These are phyloP conservation scores for Yoshiicerus persimilis DNA, from an alignment of 1,140 invertebrate genomes.

Conservation along the genomic window DNA sequence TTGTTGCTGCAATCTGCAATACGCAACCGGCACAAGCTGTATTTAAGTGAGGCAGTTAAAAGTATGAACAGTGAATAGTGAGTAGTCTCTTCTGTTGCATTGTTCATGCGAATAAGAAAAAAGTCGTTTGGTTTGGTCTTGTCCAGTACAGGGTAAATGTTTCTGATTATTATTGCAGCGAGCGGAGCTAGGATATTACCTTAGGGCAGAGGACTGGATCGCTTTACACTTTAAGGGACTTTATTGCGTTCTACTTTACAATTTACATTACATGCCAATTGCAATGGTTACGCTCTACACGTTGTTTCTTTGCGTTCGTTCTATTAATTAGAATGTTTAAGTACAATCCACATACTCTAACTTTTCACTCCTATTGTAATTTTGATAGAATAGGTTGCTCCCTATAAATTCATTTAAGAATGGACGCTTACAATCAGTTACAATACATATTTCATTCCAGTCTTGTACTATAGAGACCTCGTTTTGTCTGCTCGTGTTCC, in stretches of 20 bases:
- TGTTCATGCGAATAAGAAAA: not conserved
- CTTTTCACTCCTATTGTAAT: not conserved
- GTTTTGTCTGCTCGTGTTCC: not conserved
- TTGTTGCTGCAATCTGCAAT: not conserved
- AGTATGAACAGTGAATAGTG: not conserved
- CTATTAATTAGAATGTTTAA: not conserved
- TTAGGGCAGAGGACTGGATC: not conserved
- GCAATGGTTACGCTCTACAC: not conserved
- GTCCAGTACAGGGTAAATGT: not conserved
- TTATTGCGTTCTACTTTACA: not conserved
- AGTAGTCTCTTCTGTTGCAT: not conserved
- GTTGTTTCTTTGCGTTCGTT: not conserved
- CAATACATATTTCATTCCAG: not conserved
- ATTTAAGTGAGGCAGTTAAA: conserved; percentile 9
- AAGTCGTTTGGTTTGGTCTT: not conserved
- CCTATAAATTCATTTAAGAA: not conserved
- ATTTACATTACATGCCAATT: not conserved
- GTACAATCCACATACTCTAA: not conserved
- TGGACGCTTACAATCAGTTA: not conserved
- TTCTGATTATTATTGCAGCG: not conserved
- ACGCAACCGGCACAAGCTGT: not conserved
- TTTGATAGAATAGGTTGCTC: not conserved
- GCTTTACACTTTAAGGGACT: not conserved
- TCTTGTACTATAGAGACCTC: not conserved
- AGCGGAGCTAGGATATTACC: not conserved